These are phyloP conservation scores for Suncus etruscus DNA, from an alignment of 2,113 vertebrate genomes.

Conservation along the genomic window DNA sequence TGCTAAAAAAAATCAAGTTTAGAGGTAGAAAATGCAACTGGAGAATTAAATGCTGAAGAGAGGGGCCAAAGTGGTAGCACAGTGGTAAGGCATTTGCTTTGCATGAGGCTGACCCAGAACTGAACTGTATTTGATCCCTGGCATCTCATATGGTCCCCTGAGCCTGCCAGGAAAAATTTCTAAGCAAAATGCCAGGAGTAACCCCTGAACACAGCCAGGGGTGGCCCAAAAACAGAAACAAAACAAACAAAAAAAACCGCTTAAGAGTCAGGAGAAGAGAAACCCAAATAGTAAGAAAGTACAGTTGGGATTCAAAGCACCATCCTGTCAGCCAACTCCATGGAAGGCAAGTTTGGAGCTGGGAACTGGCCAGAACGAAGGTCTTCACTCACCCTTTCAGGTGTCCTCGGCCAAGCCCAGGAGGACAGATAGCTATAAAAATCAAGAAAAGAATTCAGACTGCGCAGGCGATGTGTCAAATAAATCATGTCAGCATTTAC, in stretches of 20 bases:
- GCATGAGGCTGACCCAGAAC: too few relatives aligned
- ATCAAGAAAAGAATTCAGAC: conserved; percentile 12
- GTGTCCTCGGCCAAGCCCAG: conserved; percentile 8
- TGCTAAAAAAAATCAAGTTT: not conserved
- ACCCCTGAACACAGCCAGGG: too few relatives aligned
- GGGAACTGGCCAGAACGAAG: not conserved
- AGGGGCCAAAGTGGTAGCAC: too few relatives aligned
- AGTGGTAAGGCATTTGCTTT: too few relatives aligned
- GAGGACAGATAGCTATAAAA: conserved; percentile 57
- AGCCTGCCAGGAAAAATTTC: too few relatives aligned
- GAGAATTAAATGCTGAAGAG: not conserved
- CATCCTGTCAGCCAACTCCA: not conserved
- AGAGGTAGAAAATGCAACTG: not conserved
- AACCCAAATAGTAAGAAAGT: not conserved
- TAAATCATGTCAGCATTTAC: conserved; percentile 8
- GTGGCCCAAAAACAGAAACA: too few relatives aligned
- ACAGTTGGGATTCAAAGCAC: not conserved
- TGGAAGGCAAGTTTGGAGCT: not conserved
- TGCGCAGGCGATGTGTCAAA: conserved; percentile 42
- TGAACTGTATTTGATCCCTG: too few relatives aligned
- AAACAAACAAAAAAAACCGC: too few relatives aligned
- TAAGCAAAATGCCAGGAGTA: too few relatives aligned
- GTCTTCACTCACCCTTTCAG: not conserved
- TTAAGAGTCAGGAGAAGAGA: not conserved
- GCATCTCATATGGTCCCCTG: too few relatives aligned